Evolutionary conservation across 2,797 vertebrate genomes (phyloP).

Genomic region (Selene dorsalis): DNA sequence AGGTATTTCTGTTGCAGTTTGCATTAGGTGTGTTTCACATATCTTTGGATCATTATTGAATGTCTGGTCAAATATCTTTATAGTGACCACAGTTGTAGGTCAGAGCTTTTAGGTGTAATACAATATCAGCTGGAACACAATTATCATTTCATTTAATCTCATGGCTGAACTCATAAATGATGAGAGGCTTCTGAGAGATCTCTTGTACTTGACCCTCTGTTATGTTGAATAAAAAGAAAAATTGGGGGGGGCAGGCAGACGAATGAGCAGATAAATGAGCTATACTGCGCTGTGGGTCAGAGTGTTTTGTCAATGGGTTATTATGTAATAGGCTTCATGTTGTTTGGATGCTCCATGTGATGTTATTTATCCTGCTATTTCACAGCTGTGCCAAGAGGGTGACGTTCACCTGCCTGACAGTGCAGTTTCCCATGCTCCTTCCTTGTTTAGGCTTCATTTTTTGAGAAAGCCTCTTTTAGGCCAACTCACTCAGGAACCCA

Average conservation of each 20-base stretch:
- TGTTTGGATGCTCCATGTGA: neutral
- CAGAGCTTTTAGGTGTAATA: slow-evolving; percentile 15
- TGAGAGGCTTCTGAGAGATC: neutral
- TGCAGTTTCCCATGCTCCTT: slow-evolving; percentile 11
- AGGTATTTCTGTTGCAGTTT: neutral
- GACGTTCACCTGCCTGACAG: neutral
- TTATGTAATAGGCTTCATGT: neutral
- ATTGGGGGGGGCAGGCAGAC: neutral
- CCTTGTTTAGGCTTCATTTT: slow-evolving; percentile 5
- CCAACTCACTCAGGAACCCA: slow-evolving; percentile 17
- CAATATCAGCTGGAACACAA: slow-evolving; percentile 5
- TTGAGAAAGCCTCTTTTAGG: slow-evolving; percentile 13
- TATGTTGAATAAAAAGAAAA: neutral
- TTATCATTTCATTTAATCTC: slow-evolving; percentile 37
- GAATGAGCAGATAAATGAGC: neutral
- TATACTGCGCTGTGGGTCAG: neutral
- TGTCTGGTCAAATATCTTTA: slow-evolving; percentile 7
- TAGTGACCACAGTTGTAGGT: slow-evolving; percentile 18
- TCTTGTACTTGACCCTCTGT: neutral
- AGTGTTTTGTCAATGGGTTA: neutral
- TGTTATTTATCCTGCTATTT: neutral
- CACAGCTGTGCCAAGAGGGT: neutral
- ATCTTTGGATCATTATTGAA: neutral
- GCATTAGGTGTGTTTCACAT: slow-evolving; percentile 1
- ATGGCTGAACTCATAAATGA: slow-evolving; percentile 19